phyloP scores from a whole-genome alignment of 2,797 vertebrate species.

The Gallinago nigripennis region DNA sequence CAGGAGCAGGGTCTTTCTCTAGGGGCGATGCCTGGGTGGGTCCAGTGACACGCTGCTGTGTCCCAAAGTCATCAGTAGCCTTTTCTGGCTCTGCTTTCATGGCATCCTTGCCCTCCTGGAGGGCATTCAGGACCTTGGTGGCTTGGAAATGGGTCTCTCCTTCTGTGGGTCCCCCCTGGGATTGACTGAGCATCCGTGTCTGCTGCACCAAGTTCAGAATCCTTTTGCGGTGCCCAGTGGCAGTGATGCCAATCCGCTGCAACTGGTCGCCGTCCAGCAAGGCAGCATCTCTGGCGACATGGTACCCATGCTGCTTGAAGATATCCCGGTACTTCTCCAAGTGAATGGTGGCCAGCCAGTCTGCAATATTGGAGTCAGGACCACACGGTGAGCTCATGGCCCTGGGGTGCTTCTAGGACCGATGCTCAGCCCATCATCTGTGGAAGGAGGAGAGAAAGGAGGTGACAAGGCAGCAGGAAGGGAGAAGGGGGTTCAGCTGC shows the following conservation, averaged over 20 bases:
- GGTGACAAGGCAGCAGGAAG: not conserved
- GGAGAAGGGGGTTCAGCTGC: not conserved
- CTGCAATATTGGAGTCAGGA: conserved; percentile 83
- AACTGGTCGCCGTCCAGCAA: conserved; percentile 83
- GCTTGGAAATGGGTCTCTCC: not conserved
- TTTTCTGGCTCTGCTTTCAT: not conserved
- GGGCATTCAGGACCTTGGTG: not conserved
- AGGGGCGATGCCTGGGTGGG: not conserved
- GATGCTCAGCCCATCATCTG: conserved; percentile 76
- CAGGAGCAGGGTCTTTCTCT: conserved; percentile 31
- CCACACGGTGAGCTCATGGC: conserved; percentile 81
- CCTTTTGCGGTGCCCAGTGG: conserved; percentile 94
- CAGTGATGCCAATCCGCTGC: conserved; percentile 86
- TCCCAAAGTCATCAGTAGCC: not conserved
- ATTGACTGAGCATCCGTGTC: not conserved
- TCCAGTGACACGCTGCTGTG: fast-evolving
- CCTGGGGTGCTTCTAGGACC: conserved; percentile 59
- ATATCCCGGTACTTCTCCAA: conserved; percentile 88
- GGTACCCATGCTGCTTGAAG: conserved; percentile 85
- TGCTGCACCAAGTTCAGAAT: conserved; percentile 84
- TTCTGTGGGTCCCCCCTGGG: not conserved
- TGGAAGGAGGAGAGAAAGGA: not conserved
- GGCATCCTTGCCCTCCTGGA: not conserved
- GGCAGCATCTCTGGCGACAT: conserved; percentile 78
- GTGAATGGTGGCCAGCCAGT: conserved; percentile 89